Evolutionary conservation across 2,888 invertebrate genomes (phyloP).

Genomic region (Lapara coniferarum): DNA sequence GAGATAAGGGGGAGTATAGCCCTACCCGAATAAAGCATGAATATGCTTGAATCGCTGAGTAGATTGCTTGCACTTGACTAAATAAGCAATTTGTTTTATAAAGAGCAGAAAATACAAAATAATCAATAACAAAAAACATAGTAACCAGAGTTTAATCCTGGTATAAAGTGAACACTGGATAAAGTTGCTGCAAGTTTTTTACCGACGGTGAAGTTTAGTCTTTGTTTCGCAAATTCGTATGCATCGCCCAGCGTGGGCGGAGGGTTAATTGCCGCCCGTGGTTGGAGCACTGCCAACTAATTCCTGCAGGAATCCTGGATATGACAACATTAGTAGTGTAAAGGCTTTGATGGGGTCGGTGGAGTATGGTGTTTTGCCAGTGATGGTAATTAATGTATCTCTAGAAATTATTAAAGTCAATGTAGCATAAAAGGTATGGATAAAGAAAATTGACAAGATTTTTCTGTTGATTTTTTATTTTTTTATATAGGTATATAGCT

Average conservation of each 20-base stretch:
- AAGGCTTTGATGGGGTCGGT: background rate
- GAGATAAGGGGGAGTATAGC: no score
- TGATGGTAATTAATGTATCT: no score
- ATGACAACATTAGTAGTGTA: slow-evolving; percentile 24
- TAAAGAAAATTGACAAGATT: no score
- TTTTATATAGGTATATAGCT: no score
- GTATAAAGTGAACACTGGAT: slow-evolving; percentile 9
- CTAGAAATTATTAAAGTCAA: no score
- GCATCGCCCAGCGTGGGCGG: slow-evolving; percentile 38
- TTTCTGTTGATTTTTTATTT: no score
- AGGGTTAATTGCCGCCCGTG: slow-evolving; percentile 45
- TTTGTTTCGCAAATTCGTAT: slow-evolving; percentile 52
- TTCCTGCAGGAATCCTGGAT: slow-evolving; percentile 33
- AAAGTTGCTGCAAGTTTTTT: slow-evolving; percentile 30
- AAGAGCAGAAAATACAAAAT: background rate
- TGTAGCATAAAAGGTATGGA: no score
- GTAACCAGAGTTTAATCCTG: background rate
- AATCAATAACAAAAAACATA: background rate
- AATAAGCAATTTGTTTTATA: no score
- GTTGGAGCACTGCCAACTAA: slow-evolving; percentile 44
- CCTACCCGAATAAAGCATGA: background rate
- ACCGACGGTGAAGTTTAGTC: slow-evolving; percentile 32
- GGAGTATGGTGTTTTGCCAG: no score
- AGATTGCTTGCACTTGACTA: no score
- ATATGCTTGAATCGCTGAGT: no score